Base-by-base conservation (phyloP, 1,140 invertebrate genomes). In the Manduca sexta region DNA sequence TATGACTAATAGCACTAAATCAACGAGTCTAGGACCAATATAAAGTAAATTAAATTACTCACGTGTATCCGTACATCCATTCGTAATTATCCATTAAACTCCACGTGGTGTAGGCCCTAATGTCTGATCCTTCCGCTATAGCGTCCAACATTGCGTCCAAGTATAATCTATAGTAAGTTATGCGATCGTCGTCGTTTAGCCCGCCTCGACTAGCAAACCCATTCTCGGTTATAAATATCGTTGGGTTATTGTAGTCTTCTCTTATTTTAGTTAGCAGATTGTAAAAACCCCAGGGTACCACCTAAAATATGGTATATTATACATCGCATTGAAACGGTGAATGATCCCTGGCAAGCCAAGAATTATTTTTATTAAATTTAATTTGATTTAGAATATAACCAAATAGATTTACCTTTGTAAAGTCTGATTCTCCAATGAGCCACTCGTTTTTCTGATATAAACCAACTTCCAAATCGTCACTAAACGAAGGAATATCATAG, bases 61-160 rank as follows among this genome's bases (percentile, higher is more conserved):
- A 91, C 74, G 59, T 74, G 54, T 86, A 84, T 47, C 80, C 84
- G 11, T 61, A 62, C 10, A 69, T 58, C 88, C 89, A 90, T 71
- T 91, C 89, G 56, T 90, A 89, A 60, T 90, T 90, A 54, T 91
- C 90, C 74, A 91, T 77, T 4, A 91, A 59, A 26, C 86, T 88
- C 90, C 90, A 92, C 3, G 82, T 79, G 15, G 86, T 88, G 56
- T 91, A 92, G 0, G 81, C 88, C 15, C 41, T 47, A 1, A 80
- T 45, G 37, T 77, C 66, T 18, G 50, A 59, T 12, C 52, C 59
- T 14, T 71, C 57, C 1, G 52, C 53, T 11, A 72, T 59, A 8
- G 73, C 64, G 30, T 67, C 54, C 14, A 60, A 41, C 33, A 71
- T 34, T n/a, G 56, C 50, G 11, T 41, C 31, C 8, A 71, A 45